These are phyloP conservation scores for Autographa gamma DNA, from an alignment of 2,888 invertebrate species.

Conservation along the genomic window DNA sequence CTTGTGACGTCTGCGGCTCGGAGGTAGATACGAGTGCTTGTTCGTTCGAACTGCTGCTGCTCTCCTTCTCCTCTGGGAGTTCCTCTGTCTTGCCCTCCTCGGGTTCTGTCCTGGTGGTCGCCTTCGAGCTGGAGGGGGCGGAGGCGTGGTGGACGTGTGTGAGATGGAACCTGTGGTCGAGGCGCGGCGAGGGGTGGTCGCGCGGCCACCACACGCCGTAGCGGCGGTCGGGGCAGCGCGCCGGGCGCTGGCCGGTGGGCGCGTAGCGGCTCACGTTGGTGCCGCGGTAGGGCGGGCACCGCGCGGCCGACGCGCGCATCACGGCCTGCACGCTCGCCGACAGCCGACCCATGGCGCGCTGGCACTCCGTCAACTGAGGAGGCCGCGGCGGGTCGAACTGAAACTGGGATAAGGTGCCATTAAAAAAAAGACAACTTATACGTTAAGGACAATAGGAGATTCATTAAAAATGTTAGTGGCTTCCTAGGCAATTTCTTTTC, in stretches of 20 bases:
- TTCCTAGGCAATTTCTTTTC: no score
- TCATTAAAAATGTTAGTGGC: no score
- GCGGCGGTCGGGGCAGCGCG: conserved; percentile 75
- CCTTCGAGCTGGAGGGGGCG: conserved; percentile 43
- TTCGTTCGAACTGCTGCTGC: conserved; percentile 51
- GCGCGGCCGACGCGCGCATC: conserved; percentile 76
- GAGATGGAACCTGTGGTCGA: conserved; percentile 71
- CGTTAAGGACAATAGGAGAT: no score
- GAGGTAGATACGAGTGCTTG: conserved; percentile 47
- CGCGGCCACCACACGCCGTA: conserved; percentile 81
- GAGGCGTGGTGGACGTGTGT: conserved; percentile 56
- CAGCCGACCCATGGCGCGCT: conserved; percentile 78
- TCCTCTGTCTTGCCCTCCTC: conserved; percentile 59
- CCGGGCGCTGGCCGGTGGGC: conserved; percentile 78
- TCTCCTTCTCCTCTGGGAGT: conserved; percentile 53
- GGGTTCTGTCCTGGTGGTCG: conserved; percentile 53
- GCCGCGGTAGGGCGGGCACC: conserved; percentile 80
- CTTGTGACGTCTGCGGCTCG: conserved; percentile 55
- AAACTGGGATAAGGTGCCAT: conserved; percentile 67
- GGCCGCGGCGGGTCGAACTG: conserved; percentile 82
- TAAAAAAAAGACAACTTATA: no score
- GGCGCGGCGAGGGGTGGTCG: conserved; percentile 73
- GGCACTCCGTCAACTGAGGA: conserved; percentile 76
- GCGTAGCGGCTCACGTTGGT: conserved; percentile 83
- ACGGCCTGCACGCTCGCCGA: conserved; percentile 81